Percentiles rank a stretch among this genome's conserved stretches.
These are phyloP conservation scores for Apis mellifera DNA, from an alignment of 1,140 invertebrate species.

Conservation along the genomic window Amel_HAv3.1 CM009932.2:7530001-7530500, in stretches of 20 bases:
- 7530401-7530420: neutral
- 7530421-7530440: conserved; percentile 25
- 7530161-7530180: conserved; percentile 76
- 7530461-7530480: neutral
- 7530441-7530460: conserved; percentile 27
- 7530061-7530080: conserved; percentile 71
- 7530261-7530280: neutral
- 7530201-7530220: conserved; percentile 57
- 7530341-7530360: neutral
- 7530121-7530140: conserved; percentile 78
- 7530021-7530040: conserved; percentile 71
- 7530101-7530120: conserved; percentile 80
- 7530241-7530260: conserved; percentile 10
- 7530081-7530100: conserved; percentile 78
- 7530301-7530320: conserved; percentile 19
- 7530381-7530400: conserved; percentile 16
- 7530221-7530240: conserved; percentile 31
- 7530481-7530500: conserved; percentile 27
- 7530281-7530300: conserved; percentile 45
- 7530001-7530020: conserved; percentile 64
- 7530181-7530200: conserved; percentile 76
- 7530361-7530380: conserved; percentile 39
- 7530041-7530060: conserved; percentile 63
- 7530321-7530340: conserved; percentile 16
- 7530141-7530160: conserved; percentile 71